Base-by-base conservation (phyloP, 2,797 vertebrate species). In the Eupleurogrammus muticus region DNA sequence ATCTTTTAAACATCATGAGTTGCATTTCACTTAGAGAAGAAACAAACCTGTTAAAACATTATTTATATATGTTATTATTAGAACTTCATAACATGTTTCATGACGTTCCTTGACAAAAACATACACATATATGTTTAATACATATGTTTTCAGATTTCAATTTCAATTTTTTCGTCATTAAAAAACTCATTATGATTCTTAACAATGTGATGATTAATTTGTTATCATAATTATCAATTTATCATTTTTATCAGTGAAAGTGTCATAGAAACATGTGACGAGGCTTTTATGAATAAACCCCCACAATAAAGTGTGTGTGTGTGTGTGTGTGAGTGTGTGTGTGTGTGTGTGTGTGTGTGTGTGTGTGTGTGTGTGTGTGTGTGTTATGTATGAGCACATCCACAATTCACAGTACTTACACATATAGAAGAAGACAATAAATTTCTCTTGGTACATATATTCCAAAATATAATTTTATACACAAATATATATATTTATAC, bases 381-480 rank as follows among this genome's bases (percentile, higher is more conserved):
- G 19, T 69, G 35, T 75, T 24, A 57, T 32, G 10, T 63, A 62
- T 44, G 56, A 86, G 72, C 82, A 86, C 50, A 81, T 81, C 66
- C 74, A 95, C 89, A 94, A 93, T 97, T 98, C 97, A 99, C 97
- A 98, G 97, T 98, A 87, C 80, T 64, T 69, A 95, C 95, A 85
- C 91, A 93, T 80, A 73, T 72, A 85, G 14, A 82, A 85, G 14
- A 82, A 84, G 49, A 94, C 93, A 93, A 96, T 95, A 96, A 91
- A 94, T 93, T 95, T 95, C 92, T 96, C 95, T 95, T 89, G 91
- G 93, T 95, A 94, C 94, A 94, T 94, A 95, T 94, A 92, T 95
- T 95, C 93, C 79, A 93, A 94, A 97, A 96, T 97, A 97, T 95
- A 95, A 93, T 92, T 96, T 96, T 96, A 93, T 95, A 94, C 95